phyloP scores from a whole-genome alignment of 1,140 invertebrate species.

The Grapholita molesta region DNA sequence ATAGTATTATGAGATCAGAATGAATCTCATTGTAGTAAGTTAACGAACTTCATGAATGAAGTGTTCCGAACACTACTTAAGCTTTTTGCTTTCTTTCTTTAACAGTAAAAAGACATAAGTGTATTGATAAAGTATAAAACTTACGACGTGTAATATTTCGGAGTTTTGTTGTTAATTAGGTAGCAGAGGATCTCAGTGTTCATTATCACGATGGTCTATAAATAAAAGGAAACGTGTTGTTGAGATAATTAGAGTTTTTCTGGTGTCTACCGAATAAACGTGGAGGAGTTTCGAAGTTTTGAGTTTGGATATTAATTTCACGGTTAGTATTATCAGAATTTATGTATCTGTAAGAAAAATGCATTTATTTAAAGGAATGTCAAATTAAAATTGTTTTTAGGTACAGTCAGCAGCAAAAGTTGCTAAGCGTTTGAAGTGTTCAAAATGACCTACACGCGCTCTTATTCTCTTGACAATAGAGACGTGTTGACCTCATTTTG shows the following conservation, averaged over 20 bases:
- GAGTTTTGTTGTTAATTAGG: not conserved
- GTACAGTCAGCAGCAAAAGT: too few relatives aligned
- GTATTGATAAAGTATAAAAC: not conserved
- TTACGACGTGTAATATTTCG: not conserved
- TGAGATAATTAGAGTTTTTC: not conserved
- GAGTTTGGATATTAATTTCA: not conserved
- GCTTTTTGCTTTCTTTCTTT: not conserved
- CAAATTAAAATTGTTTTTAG: too few relatives aligned
- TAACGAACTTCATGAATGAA: conserved; percentile 36
- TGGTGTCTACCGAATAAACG: not conserved
- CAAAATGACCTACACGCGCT: too few relatives aligned
- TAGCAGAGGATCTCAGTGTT: not conserved
- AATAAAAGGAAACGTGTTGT: not conserved
- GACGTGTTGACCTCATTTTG: too few relatives aligned
- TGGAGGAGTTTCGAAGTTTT: not conserved
- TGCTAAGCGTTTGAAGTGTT: too few relatives aligned
- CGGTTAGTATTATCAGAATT: too few relatives aligned
- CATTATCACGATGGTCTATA: not conserved
- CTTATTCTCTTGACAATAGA: too few relatives aligned
- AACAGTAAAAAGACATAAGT: not conserved
- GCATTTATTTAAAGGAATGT: too few relatives aligned
- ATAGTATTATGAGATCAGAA: not conserved
- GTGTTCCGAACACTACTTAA: conserved; percentile 23
- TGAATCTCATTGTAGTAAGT: conserved; percentile 27
- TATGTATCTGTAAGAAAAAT: too few relatives aligned